Evolutionary conservation across 2,888 invertebrate genomes (phyloP).

Genomic region (Drosophila incognita): DNA sequence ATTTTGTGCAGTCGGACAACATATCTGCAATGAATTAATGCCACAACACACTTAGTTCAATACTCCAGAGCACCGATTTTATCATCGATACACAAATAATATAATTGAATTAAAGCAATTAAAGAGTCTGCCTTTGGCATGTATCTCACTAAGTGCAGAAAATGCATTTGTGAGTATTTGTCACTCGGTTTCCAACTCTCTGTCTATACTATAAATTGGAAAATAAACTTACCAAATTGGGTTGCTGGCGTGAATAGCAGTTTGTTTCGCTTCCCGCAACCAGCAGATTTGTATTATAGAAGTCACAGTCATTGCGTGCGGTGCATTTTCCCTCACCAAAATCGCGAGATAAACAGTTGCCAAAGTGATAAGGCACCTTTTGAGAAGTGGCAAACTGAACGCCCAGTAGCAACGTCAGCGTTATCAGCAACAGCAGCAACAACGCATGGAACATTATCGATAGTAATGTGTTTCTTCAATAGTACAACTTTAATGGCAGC

Average conservation of each 20-base stretch:
- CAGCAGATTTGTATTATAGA: constrained; percentile 36
- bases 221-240: constrained; percentile 51
- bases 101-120: no score
- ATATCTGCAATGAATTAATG: constrained; percentile 38
- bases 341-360: constrained; percentile 44
- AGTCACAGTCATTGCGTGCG: constrained; percentile 33
- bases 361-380: constrained; percentile 27
- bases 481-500: not conserved
- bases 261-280: constrained; percentile 17
- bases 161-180: not conserved
- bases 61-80: not conserved
- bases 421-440: not conserved
- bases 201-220: not conserved
- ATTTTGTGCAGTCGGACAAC: constrained; percentile 55
- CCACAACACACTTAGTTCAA: not conserved
- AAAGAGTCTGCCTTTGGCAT: not conserved
- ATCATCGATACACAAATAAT: not conserved
- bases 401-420: constrained; percentile 15
- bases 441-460: constrained; percentile 4
- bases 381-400: not conserved
- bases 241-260: constrained; percentile 53
- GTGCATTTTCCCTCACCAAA: constrained; percentile 56
- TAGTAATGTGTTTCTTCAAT: not conserved
- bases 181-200: not conserved
- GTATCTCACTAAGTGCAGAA: not conserved